Percentiles rank a stretch among this genome's conserved stretches.
Conservation (phyloP, 1,140 invertebrate genomes). For the Drosophila sp. region DNA sequence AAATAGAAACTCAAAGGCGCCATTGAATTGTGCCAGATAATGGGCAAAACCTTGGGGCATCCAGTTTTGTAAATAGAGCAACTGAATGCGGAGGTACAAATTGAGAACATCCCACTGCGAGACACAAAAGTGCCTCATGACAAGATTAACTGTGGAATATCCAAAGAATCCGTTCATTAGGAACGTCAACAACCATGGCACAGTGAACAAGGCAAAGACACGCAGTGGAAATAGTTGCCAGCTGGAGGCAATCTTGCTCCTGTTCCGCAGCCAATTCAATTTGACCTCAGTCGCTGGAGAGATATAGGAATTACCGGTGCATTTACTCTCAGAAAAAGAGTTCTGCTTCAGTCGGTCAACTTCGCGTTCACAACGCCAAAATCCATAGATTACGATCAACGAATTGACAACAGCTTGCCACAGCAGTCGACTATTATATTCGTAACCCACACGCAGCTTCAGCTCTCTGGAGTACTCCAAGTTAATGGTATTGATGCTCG, state of each 20-base stretch:
- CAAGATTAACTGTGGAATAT: constrained; percentile 44
- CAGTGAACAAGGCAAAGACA: constrained; percentile 15
- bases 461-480: constrained; percentile 38
- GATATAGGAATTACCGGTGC: background rate
- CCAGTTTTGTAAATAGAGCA: constrained; percentile 35
- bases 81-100: constrained; percentile 43
- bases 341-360: background rate
- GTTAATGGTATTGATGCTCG: constrained; percentile 35
- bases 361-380: constrained; percentile 44
- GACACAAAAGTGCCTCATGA: constrained; percentile 60
- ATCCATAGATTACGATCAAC: constrained; percentile 34
- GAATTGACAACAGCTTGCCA: constrained; percentile 44
- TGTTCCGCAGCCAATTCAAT: constrained; percentile 34
- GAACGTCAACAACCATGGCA: constrained; percentile 52
- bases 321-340: too few species aligned
- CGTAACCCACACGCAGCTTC: constrained; percentile 48
- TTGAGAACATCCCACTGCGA: constrained; percentile 28
- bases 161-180: constrained; percentile 37
- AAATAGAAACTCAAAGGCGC: constrained; percentile 4
- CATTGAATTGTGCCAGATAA: constrained; percentile 16
- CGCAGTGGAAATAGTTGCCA: constrained; percentile 31
- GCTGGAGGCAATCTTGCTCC: background rate
- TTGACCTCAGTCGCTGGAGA: constrained; percentile 48
- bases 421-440: constrained; percentile 49
- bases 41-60: constrained; percentile 1